Percentiles rank a stretch among this genome's conserved stretches.
These are phyloP conservation scores for Daphoenositta chrysoptera DNA, from an alignment of 2,113 vertebrate genomes.

Conservation along the genomic window DNA sequence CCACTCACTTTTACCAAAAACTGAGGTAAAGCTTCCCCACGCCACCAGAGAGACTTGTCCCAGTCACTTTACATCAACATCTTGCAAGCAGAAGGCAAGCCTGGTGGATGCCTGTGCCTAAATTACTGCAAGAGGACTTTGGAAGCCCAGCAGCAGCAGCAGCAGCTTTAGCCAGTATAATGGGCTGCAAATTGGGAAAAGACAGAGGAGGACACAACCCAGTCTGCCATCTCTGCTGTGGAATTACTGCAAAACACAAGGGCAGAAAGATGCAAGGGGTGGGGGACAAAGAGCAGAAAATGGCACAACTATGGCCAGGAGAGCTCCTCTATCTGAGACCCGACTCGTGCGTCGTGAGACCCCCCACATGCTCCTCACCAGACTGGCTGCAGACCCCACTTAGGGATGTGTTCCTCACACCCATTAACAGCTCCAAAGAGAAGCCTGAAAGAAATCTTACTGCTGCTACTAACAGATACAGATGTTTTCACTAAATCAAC, in stretches of 20 bases:
- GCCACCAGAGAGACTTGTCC: background rate
- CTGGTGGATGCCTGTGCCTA: background rate
- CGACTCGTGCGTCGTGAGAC: accelerated
- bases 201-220: background rate
- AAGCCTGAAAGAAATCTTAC: background rate
- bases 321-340: background rate
- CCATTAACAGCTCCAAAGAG: background rate
- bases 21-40: background rate
- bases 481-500: background rate
- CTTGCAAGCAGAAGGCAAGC: background rate
- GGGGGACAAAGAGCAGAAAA: background rate
- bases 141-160: background rate
- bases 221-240: background rate
- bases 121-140: background rate
- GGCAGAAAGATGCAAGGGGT: background rate
- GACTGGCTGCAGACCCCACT: background rate
- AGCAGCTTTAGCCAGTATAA: background rate
- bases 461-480: background rate
- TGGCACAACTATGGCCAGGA: background rate
- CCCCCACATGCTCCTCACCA: accelerated
- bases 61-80: background rate
- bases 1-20: background rate
- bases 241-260: background rate
- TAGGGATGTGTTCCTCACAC: background rate
- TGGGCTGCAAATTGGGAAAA: background rate